These are phyloP conservation scores for Nezara viridula DNA, from an alignment of 2,888 invertebrate genomes.

Conservation along the genomic window DNA sequence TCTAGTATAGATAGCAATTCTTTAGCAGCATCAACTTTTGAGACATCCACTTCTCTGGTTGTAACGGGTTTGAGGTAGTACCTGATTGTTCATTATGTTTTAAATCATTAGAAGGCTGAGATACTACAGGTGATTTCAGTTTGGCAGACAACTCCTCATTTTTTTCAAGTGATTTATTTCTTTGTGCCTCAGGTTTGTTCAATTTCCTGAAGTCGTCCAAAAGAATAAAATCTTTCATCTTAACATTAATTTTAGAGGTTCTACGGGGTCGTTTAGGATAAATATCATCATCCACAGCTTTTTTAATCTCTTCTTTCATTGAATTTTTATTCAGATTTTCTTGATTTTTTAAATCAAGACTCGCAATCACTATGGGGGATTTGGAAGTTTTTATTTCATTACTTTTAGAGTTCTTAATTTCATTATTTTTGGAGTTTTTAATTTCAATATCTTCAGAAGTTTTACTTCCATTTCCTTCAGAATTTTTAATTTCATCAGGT, in stretches of 20 bases:
- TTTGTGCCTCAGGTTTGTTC: neutral
- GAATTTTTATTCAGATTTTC: constrained; percentile 23
- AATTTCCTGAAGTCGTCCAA: constrained; percentile 43
- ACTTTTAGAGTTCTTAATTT: neutral
- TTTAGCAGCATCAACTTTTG: constrained; percentile 48
- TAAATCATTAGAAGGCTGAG: neutral
- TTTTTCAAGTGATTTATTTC: neutral
- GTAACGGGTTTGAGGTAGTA: neutral
- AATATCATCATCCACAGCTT: neutral
- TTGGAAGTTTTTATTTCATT: neutral
- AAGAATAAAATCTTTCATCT: constrained; percentile 56
- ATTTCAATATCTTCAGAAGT: neutral
- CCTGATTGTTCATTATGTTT: neutral
- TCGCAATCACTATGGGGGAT: neutral
- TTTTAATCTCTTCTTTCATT: neutral
- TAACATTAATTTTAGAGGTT: constrained; percentile 43
- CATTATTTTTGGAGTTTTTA: neutral
- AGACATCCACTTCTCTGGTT: neutral
- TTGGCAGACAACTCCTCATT: neutral
- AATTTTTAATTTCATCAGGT: neutral
- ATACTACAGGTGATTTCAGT: constrained; percentile 17
- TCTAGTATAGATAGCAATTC: constrained; percentile 51
- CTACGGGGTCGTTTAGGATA: constrained; percentile 49
- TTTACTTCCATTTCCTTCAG: neutral
- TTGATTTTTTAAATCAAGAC: neutral